Evolutionary conservation across 1,140 invertebrate genomes (phyloP), one percentile per base, ranked within the genome.

Genomic region (Drosophila tropicalis): DNA sequence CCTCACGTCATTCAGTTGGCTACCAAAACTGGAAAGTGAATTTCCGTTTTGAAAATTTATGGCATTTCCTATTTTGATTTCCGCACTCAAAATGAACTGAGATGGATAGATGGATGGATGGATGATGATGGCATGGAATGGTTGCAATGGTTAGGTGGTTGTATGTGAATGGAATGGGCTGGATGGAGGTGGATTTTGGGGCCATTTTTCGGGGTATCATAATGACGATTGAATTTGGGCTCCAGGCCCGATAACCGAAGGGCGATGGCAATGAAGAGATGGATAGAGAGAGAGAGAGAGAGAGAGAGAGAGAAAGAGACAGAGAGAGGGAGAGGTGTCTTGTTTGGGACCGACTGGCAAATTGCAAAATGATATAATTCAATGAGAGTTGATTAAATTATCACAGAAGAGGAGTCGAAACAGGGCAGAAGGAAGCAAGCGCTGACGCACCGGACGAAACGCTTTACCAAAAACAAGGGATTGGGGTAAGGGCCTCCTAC

Each of bases 361-460:
- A 86, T 86, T 86, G 83, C 83, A 87, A 86, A 86, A 86, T 86
- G 83, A 86, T 86, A 86, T 86, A 86, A 86, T 86, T 86, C 83
- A 86, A 86, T 86, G 83, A 86, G 83, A 86, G 83, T 86, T 86
- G 83, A 86, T 86, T 86, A 86, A 86, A 83, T 86, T 87, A 86
- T 87, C 83, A 87, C 65, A 62, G 76, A 66, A 72, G 67, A 66
- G 29, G 17, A 10, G n/a, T 10, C 22, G 47, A 19, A 22, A 25
- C 40, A 47, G 44, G 79, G 9, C 17, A 62, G 40, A 4, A 17
- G 60, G 41, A 17, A 62, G 60, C 15, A 39, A 34, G 29, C 36
- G 41, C 19, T 39, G 44, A 58, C 47, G 41, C 47, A 39, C 25
- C 13, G 60, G 19, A 41, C 13, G 19, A 3, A 12, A 9, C 13